Evolutionary conservation across 2,113 vertebrate species (phyloP), one percentile per base, ranked within the genome.

Genomic region (Castor canadensis): DNA sequence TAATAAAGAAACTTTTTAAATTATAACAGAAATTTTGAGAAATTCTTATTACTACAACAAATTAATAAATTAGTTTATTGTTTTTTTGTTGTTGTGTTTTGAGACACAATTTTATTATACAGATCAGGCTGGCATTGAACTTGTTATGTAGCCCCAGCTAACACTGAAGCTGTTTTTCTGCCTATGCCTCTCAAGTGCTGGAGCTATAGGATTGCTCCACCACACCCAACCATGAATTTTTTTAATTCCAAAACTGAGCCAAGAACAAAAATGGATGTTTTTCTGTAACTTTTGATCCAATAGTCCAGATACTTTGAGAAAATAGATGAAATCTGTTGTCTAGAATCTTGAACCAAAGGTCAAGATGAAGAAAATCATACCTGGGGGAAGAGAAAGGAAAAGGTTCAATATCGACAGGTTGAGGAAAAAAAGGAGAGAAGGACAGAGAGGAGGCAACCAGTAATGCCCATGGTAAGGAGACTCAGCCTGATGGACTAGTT

Each of bases 401-500:
- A n/a, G 6, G 1, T 35, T 15, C 7, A 12, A 54, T 77, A 56
- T 54, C 43, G 30, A n/a, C 38, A 35, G 22, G 0, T 28, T 26
- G 20, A 9, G 49, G 6, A 71, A 17, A 71, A 22, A n/a, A 88
- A 3, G 54, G 52, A 5, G 13, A 62, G 15, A 5, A 9, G 28
- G 28, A 38, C 30, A 2, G 17, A 54, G 35, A 62, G 1, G 1
- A 43, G 47, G 19, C 6, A 28, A 35, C 0, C 1, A 71, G 13
- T 2, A 32, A 45, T 4, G 0, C 19, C 1, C 7, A 17, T 0
- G 5, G 6, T 67, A 73, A 4, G 8, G 4, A 75, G 17, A 52
- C 28, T 64, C 9, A 60, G 11, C 2, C n/a, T 4, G 35, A 16
- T 2, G 8, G 1, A 40, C 11, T 47, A 52, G 13, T 19, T 52